Percentiles rank a stretch among this genome's conserved stretches.
phyloP scores from a whole-genome alignment of 2,113 vertebrate species.

The Nettapus auritus region DNA sequence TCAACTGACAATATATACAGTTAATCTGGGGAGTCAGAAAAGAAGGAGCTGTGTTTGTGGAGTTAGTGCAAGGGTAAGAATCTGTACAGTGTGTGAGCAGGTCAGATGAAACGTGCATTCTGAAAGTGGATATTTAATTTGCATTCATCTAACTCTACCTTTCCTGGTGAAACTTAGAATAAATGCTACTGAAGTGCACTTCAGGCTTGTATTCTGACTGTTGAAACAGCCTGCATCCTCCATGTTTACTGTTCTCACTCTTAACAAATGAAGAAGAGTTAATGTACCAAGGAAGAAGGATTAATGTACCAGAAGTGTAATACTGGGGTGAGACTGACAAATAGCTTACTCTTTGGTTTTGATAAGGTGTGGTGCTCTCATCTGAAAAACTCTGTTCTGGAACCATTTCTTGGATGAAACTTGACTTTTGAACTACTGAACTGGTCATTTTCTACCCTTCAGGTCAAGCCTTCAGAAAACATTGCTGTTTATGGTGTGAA shows the following conservation, averaged over 20 bases:
- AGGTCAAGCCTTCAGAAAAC: conserved; percentile 45
- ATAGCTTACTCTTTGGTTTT: not conserved
- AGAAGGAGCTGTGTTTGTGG: not conserved
- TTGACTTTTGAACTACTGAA: not conserved
- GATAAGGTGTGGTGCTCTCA: not conserved
- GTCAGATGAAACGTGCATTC: not conserved
- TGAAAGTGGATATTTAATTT: not conserved
- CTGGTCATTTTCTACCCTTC: conserved; percentile 29
- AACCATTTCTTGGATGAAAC: not conserved
- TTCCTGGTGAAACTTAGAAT: not conserved
- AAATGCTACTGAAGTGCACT: not conserved
- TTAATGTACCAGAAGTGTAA: not conserved
- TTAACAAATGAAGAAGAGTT: not conserved
- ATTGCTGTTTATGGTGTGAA: conserved; percentile 11
- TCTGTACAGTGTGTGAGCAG: not conserved
- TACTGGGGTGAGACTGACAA: not conserved
- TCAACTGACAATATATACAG: not conserved
- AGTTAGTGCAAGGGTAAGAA: not conserved
- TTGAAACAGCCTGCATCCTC: not conserved
- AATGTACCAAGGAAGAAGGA: not conserved
- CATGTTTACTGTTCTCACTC: not conserved
- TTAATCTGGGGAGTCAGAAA: not conserved
- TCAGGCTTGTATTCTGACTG: not conserved
- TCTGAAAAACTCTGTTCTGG: not conserved
- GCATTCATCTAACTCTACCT: not conserved